phyloP scores from a whole-genome alignment of 2,797 vertebrate species.

The Carduelis carduelis region DNA sequence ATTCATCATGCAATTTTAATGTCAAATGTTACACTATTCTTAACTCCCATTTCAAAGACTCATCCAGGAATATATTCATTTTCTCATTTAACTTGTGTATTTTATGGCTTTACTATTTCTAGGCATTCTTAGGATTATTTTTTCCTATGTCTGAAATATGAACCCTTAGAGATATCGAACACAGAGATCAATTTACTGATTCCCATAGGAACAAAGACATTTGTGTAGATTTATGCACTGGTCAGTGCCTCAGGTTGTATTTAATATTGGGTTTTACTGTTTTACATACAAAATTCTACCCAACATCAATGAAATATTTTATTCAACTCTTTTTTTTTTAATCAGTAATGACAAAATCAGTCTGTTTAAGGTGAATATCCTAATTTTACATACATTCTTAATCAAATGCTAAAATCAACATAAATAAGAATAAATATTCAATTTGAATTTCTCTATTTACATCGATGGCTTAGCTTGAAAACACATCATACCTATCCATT shows the following conservation, averaged over 20 bases:
- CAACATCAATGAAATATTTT: not conserved
- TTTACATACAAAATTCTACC: not conserved
- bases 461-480: not conserved
- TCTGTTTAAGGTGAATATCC: not conserved
- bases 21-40: conserved; percentile 32
- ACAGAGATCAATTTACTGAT: not conserved
- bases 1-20: conserved; percentile 52
- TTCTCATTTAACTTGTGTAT: conserved; percentile 18
- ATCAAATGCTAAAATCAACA: not conserved
- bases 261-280: not conserved
- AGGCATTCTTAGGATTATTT: not conserved
- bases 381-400: not conserved
- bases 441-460: not conserved
- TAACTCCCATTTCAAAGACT: conserved; percentile 31
- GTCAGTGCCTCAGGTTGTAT: not conserved
- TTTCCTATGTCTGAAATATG: not conserved
- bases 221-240: not conserved
- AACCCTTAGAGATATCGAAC: not conserved
- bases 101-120: not conserved
- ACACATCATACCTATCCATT: not conserved
- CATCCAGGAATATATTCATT: conserved; percentile 13
- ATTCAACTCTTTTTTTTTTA: not conserved
- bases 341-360: not conserved
- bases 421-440: not conserved
- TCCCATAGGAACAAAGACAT: not conserved